Conservation (phyloP, 1,140 invertebrate genomes). For the Heliconius hermathena region DNA sequence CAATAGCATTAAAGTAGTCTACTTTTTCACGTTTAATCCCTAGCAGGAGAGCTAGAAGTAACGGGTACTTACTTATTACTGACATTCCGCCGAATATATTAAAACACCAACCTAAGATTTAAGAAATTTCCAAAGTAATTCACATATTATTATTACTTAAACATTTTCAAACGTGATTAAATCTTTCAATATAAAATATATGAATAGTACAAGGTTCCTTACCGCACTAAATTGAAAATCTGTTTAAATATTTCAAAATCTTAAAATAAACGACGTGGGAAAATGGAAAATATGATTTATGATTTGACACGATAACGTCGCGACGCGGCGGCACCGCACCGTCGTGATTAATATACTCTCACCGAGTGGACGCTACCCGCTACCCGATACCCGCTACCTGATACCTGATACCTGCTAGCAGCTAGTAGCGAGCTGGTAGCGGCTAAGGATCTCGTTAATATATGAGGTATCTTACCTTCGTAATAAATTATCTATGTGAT, state of each 20-base stretch:
- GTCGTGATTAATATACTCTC: neutral
- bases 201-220: neutral
- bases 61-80: too few species aligned
- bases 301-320: constrained; percentile 1
- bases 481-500: neutral
- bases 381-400: neutral
- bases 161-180: neutral
- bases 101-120: too few species aligned
- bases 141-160: too few species aligned
- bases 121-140: too few species aligned
- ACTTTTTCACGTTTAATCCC: too few species aligned
- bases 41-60: too few species aligned
- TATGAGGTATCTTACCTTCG: neutral
- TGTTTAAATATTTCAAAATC: neutral
- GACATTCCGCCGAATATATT: too few species aligned
- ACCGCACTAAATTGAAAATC: neutral
- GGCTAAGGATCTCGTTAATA: neutral
- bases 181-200: neutral
- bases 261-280: constrained; percentile 1
- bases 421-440: neutral
- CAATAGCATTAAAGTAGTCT: too few species aligned
- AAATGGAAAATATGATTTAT: constrained; percentile 9
- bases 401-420: neutral
- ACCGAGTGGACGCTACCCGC: neutral
- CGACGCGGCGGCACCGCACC: neutral